Evolutionary conservation across 2,113 vertebrate species (phyloP).

Genomic region (Andinoacara biseriatus): DNA sequence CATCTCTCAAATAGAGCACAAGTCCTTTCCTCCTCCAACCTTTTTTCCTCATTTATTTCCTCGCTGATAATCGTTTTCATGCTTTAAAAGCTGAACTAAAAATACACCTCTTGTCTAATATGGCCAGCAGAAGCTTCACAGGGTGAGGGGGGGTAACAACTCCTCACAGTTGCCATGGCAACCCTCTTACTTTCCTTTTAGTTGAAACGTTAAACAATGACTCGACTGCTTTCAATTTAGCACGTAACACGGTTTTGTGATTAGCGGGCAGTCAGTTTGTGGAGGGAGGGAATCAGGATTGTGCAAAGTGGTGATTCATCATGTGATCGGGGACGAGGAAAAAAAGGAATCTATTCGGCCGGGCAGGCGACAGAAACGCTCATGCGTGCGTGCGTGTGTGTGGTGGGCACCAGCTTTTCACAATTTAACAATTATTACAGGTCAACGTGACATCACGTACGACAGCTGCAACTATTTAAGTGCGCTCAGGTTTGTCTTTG

Average conservation of each 20-base stretch:
- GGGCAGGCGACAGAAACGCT: neutral
- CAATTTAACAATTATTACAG: slow-evolving; percentile 25
- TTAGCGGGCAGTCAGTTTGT: slow-evolving; percentile 6
- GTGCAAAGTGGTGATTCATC: slow-evolving; percentile 22
- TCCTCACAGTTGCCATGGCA: slow-evolving; percentile 63
- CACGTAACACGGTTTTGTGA: slow-evolving; percentile 45
- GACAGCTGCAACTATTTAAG: slow-evolving; percentile 29
- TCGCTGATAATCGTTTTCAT: neutral
- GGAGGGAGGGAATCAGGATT: neutral
- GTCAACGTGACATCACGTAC: slow-evolving; percentile 20
- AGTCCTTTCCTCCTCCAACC: neutral
- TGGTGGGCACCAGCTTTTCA: neutral
- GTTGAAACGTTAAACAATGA: slow-evolving; percentile 52
- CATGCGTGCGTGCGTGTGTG: too few relatives aligned
- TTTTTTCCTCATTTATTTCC: slow-evolving; percentile 21
- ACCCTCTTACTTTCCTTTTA: slow-evolving; percentile 48
- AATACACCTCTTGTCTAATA: slow-evolving; percentile 37
- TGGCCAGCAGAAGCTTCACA: slow-evolving; percentile 35
- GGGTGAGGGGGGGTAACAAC: slow-evolving; percentile 31
- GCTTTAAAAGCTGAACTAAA: slow-evolving; percentile 10
- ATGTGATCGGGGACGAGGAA: slow-evolving; percentile 13
- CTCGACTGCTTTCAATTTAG: slow-evolving; percentile 44
- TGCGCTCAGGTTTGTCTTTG: slow-evolving; percentile 21
- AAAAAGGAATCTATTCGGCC: neutral
- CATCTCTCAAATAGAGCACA: neutral